A percentile compares a stretch with the other conserved stretches of the same genome.
Evolutionary conservation across 1,140 invertebrate species (phyloP).

Genomic region (Cryptotermes secundus): DNA sequence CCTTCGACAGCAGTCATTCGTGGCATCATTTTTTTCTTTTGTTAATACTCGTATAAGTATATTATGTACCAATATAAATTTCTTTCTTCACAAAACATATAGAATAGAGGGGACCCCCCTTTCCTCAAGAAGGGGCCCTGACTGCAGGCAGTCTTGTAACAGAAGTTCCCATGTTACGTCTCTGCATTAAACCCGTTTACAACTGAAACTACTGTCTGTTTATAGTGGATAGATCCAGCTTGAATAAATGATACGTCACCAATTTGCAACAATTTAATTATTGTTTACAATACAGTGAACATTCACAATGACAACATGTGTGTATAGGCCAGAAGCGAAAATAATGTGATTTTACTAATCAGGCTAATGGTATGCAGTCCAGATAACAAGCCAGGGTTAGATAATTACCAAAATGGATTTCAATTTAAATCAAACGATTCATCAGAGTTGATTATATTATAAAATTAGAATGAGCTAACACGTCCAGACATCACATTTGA

Average conservation of each 20-base stretch:
- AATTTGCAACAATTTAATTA: not conserved
- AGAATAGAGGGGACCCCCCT: too few species aligned
- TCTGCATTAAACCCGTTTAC: not conserved
- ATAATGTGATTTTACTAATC: slow-evolving; percentile 3
- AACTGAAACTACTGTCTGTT: not conserved
- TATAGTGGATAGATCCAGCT: not conserved
- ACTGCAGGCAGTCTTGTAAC: not conserved
- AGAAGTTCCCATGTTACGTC: not conserved
- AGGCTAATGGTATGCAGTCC: not conserved
- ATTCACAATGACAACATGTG: not conserved
- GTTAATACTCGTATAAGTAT: too few species aligned
- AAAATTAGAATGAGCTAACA: not conserved
- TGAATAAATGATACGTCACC: not conserved
- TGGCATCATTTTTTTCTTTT: too few species aligned
- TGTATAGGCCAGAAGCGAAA: not conserved
- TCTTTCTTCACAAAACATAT: too few species aligned
- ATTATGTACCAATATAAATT: too few species aligned
- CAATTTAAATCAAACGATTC: not conserved
- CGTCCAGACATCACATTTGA: not conserved
- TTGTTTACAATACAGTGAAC: not conserved
- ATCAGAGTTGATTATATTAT: not conserved
- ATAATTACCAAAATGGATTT: not conserved
- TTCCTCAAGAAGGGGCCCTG: too few species aligned
- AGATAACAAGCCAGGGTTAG: not conserved
- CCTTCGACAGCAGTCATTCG: too few species aligned